Conservation (phyloP, 2,797 vertebrate species). For the Danio choprae region DNA sequence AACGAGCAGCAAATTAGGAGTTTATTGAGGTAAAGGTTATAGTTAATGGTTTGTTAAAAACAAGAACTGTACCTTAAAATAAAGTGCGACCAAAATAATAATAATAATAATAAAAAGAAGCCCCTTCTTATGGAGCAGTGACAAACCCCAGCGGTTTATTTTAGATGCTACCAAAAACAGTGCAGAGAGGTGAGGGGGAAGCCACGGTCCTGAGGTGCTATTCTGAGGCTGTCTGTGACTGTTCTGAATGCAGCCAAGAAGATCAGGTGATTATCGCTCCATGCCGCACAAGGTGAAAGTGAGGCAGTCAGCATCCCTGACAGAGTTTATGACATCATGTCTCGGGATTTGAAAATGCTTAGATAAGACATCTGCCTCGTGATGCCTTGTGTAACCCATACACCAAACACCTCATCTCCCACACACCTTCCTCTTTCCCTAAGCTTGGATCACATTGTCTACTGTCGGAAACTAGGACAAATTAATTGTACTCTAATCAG, state of each 20-base stretch:
- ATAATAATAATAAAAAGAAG: slow-evolving; percentile 7
- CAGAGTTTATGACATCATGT: slow-evolving; percentile 68
- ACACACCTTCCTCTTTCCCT: slow-evolving; percentile 33
- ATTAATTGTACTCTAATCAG: slow-evolving; percentile 71
- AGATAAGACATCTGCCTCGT: slow-evolving; percentile 57
- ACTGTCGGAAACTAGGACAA: slow-evolving; percentile 20
- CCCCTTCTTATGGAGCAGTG: background rate
- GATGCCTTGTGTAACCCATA: slow-evolving; percentile 48
- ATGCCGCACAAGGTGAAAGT: slow-evolving; percentile 60
- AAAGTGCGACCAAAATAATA: no score
- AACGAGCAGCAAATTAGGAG: no score
- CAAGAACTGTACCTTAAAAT: no score
- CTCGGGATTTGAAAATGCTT: slow-evolving; percentile 62
- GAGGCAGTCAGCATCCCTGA: slow-evolving; percentile 60
- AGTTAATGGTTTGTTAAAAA: no score
- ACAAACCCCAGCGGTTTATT: slow-evolving; percentile 50
- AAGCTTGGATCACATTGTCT: slow-evolving; percentile 8
- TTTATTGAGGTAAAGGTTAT: no score
- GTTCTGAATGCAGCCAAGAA: slow-evolving; percentile 60
- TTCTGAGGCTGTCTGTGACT: slow-evolving; percentile 65
- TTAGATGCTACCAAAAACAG: slow-evolving; percentile 59
- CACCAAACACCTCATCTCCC: background rate
- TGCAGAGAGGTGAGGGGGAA: slow-evolving; percentile 55
- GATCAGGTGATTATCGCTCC: slow-evolving; percentile 64
- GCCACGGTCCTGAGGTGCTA: slow-evolving; percentile 58